A percentile compares a stretch with the other conserved stretches of the same genome.
phyloP scores from a whole-genome alignment of 1,140 invertebrate genomes.

The Anadara kagoshimensis region DNA sequence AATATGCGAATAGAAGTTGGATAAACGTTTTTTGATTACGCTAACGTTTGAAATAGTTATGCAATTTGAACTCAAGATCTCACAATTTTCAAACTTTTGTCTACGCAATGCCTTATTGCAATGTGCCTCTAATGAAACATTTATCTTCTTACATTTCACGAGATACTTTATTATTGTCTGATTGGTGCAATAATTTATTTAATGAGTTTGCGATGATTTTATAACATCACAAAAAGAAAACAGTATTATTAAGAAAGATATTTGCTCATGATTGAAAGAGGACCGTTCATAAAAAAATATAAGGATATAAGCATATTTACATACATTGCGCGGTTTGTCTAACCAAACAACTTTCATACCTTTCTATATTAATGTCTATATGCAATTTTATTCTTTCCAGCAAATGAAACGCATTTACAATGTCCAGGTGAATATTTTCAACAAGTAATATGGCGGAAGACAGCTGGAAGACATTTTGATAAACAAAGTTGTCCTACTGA shows the following conservation, averaged over 20 bases:
- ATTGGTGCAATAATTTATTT: too few relatives aligned
- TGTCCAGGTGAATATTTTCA: constrained; percentile 30
- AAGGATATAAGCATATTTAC: too few relatives aligned
- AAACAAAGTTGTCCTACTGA: constrained; percentile 49
- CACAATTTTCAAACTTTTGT: background rate
- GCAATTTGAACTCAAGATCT: background rate
- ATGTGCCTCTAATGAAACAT: too few relatives aligned
- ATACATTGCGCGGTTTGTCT: too few relatives aligned
- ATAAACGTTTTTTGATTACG: background rate
- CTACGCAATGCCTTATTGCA: background rate
- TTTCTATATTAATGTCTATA: background rate
- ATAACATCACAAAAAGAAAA: too few relatives aligned
- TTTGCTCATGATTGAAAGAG: too few relatives aligned
- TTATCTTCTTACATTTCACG: too few relatives aligned
- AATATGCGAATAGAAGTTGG: background rate
- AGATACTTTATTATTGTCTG: too few relatives aligned
- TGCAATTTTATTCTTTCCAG: constrained; percentile 14
- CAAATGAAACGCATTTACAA: constrained; percentile 10
- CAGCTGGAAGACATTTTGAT: constrained; percentile 46
- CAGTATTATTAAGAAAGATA: too few relatives aligned
- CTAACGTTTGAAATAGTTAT: background rate
- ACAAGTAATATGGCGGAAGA: constrained; percentile 47
- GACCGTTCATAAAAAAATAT: too few relatives aligned
- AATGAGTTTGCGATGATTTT: too few relatives aligned
- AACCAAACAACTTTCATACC: background rate